Base-by-base conservation (phyloP, 2,888 invertebrate species). In the Furcula furcula region DNA sequence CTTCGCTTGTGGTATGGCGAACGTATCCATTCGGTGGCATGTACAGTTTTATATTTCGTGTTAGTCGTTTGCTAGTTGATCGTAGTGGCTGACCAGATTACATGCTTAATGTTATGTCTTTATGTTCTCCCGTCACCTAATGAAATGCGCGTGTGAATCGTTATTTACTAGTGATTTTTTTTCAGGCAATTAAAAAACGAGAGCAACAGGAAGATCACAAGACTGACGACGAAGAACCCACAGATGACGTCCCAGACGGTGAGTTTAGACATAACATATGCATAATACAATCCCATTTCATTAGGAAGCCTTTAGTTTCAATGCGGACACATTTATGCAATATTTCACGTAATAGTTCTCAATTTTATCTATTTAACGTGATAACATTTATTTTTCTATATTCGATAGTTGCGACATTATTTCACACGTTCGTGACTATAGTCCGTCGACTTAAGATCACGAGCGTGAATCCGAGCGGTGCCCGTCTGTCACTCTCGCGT, bases 111-210 rank as follows among this genome's bases (percentile, higher is more conserved):
- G 50, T 50, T 58, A 55, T 47, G 49, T 51, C 51, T 58, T 50
- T 61, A 57, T 46, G 49, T 47, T 58, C 55, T 54, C 40, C 55
- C 44, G 42, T 54, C 40, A 53, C 49, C n/a, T 29, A 34, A 46
- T 34, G 22, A 33, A 27, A 33, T 26, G 20, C 11, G 20, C 11
- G 19, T 32, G 34, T 36, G 27, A 30, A 33, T 31, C 40, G 40
- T 55, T 50, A 49, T 43, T 55, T 54, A 48, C 55, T 51, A 41
- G 23, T 33, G 1, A 13, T 45, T 55, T 66, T 62, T 60, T 83
- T 73, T 50, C 85, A 88, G 88, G 88, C 87, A 51, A 88, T 88
- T 57, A 88, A 87, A 63, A 87, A 87, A 67, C 76, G 82, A 44
- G 88, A 88, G 41, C 73, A 73, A 46, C 72, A 71, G 31, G 86